These are phyloP conservation scores for Acrossocheilus fasciatus DNA, from an alignment of 2,797 vertebrate species.

Conservation along the genomic window DNA sequence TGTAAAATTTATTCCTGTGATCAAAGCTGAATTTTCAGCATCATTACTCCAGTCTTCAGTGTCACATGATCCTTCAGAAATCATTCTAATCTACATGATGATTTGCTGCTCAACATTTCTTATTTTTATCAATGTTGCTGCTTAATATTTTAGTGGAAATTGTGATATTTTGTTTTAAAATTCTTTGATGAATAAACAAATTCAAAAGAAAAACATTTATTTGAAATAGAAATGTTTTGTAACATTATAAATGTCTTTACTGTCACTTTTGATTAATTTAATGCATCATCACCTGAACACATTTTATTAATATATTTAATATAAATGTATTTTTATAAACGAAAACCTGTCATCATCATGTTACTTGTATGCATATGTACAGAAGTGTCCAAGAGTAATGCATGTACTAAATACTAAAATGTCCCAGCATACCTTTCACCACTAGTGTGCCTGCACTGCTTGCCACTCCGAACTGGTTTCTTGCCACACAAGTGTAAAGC, in stretches of 20 bases:
- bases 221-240: background rate
- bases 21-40: background rate
- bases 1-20: background rate
- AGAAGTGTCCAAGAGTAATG: too few relatives aligned
- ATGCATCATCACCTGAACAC: too few relatives aligned
- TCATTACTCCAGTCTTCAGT: background rate
- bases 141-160: background rate
- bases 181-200: background rate
- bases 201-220: background rate
- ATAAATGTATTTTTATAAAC: too few relatives aligned
- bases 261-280: background rate
- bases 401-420: background rate
- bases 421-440: slow-evolving; percentile 90
- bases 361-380: background rate
- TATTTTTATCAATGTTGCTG: background rate
- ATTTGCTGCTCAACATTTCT: background rate
- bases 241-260: background rate
- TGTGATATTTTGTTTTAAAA: background rate
- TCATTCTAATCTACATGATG: background rate
- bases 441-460: slow-evolving; percentile 91
- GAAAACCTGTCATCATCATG: too few relatives aligned
- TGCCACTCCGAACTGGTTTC: slow-evolving; percentile 93
- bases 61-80: background rate
- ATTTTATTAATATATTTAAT: too few relatives aligned
- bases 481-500: slow-evolving; percentile 93